A percentile compares a stretch with the other conserved stretches of the same genome.
Conservation (phyloP, 2,888 invertebrate species). For the Phyllotreta striolata region DNA sequence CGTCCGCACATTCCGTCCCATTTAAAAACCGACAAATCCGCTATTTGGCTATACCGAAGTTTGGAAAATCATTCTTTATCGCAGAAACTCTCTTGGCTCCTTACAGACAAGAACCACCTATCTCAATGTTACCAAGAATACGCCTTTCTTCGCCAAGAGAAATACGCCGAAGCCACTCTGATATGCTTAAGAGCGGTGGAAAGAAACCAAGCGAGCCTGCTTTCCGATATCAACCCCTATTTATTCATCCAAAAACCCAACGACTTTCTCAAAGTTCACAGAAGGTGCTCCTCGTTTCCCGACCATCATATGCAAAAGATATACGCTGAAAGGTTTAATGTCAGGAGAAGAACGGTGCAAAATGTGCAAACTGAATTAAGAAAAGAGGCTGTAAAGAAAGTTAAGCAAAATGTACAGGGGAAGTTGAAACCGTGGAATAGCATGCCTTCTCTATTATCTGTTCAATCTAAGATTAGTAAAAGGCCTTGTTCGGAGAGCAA, state of each 20-base stretch:
- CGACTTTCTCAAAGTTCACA: conserved; percentile 61
- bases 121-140: conserved; percentile 66
- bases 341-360: conserved; percentile 32
- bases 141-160: conserved; percentile 69
- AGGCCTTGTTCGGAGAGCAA: conserved; percentile 51
- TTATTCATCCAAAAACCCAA: conserved; percentile 58
- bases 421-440: conserved; percentile 61
- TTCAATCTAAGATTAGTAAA: conserved; percentile 34
- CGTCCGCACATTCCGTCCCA: conserved; percentile 60
- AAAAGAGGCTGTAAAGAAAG: conserved; percentile 2
- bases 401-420: conserved; percentile 45
- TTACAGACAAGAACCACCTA: conserved; percentile 70
- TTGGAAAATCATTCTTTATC: conserved; percentile 67
- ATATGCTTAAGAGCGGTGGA: conserved; percentile 72
- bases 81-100: conserved; percentile 68
- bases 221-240: conserved; percentile 69
- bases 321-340: conserved; percentile 35
- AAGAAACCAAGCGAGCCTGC: conserved; percentile 67
- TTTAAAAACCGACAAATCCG: conserved; percentile 63
- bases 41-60: conserved; percentile 65
- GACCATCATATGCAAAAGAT: conserved; percentile 56
- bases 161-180: conserved; percentile 68
- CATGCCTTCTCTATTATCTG: conserved; percentile 56
- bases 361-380: conserved; percentile 30
- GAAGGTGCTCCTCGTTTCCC: conserved; percentile 68